phyloP scores from a whole-genome alignment of 1,140 invertebrate genomes.

The Cheumatopsyche charites region DNA sequence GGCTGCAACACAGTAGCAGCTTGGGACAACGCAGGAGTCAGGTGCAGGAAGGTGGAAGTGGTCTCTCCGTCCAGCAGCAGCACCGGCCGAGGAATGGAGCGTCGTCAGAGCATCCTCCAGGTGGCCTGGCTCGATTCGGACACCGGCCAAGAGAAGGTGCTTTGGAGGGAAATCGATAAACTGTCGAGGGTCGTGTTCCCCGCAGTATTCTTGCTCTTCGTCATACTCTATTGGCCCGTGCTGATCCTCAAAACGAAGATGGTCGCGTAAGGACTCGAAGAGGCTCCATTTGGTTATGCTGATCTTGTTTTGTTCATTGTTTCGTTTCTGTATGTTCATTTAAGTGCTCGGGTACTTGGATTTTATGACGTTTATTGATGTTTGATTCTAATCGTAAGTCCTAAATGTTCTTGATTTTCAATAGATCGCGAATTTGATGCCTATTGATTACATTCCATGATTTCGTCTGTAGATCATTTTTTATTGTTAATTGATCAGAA shows the following conservation, averaged over 20 bases:
- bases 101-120: conserved; percentile 60
- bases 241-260: conserved; percentile 68
- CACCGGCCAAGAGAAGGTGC: conserved; percentile 68
- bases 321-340: neutral
- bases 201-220: conserved; percentile 73
- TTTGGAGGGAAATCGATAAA: conserved; percentile 73
- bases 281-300: conserved; percentile 39
- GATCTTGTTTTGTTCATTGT: conserved; percentile 9
- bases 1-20: conserved; percentile 66
- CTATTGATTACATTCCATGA: no score
- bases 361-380: neutral
- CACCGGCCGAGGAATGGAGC: conserved; percentile 52
- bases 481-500: no score
- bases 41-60: conserved; percentile 64
- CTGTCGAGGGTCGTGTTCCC: conserved; percentile 74
- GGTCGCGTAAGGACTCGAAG: conserved; percentile 40
- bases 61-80: conserved; percentile 51
- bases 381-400: no score
- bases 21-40: conserved; percentile 66
- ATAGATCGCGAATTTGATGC: no score
- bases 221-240: conserved; percentile 77
- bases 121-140: conserved; percentile 68
- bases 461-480: no score
- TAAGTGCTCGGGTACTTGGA: neutral
- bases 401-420: no score